Evolutionary conservation across 2,113 vertebrate species (phyloP), one percentile per base, ranked within the genome.

Genomic region (Fregetta grallaria): DNA sequence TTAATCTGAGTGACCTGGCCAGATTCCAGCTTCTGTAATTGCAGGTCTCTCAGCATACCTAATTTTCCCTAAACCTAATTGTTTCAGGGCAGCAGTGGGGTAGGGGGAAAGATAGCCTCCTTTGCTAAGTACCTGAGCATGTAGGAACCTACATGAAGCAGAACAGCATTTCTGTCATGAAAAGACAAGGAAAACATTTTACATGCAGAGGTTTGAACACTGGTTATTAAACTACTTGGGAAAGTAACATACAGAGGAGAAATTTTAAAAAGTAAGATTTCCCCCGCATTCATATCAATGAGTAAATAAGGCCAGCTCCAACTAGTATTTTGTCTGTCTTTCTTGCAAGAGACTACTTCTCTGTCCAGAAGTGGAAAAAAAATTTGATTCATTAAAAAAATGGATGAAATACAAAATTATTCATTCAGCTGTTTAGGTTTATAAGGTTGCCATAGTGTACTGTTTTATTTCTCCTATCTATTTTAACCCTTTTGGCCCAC

Each of bases 11-110:
- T 49, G 73, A 81, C 55, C 76, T 85, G 63, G 83, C 13, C 56
- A 81, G 59, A 83, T 66, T 96, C 59, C 80, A 95, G 66, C 38
- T 96, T 77, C 74, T 90, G 71, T 88, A 96, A 96, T 92, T 96
- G 82, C 36, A 86, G 7, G 38, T 70, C 80, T 93, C 63, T 49
- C 2, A 3, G 36, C 2, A 5, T 50, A 88, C 18, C 20, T 80
- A 56, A 47, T 90, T 90, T 94, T 85, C 50, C 44, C 62, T 65
- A 66, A 88, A 85, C 11, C 12, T 40, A 78, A 92, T 32, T 85
- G 22, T 53, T 95, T 81, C 1, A 1, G 55, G 40, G 49, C 1
- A 0, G 20, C 4, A 4, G 47, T 14, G 26, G 32, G 47, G 10
- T 0, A 1, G 8, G 27, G 6, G 11, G 3, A 29, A 81, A 86